These are phyloP conservation scores for Eupristina koningsbergeri DNA, from an alignment of 1,140 invertebrate species.

Conservation along the genomic window DNA sequence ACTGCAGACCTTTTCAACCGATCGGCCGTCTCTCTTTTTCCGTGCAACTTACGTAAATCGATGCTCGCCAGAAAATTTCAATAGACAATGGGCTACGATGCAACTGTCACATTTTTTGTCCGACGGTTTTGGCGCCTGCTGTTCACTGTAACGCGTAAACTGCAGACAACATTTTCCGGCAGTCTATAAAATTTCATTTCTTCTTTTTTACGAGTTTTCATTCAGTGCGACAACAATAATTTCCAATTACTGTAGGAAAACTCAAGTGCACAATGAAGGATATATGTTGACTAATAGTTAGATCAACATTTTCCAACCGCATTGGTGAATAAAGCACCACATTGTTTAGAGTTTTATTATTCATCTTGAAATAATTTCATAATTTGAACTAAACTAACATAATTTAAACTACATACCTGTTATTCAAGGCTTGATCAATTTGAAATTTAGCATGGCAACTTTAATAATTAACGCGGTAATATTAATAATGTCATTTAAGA, in stretches of 20 bases:
- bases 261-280: not conserved
- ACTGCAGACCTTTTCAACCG: no score
- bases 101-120: not conserved
- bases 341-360: no score
- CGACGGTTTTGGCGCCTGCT: not conserved
- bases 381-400: no score
- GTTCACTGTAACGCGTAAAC: not conserved
- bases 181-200: not conserved
- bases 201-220: not conserved
- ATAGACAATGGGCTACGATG: not conserved
- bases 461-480: no score
- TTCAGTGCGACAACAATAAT: not conserved
- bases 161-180: not conserved
- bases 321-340: no score
- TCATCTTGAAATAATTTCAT: no score
- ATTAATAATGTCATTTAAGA: no score
- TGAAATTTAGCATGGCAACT: no score
- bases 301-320: not conserved
- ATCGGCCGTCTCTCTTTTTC: no score
- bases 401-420: no score
- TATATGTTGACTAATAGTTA: not conserved
- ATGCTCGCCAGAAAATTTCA: not conserved
- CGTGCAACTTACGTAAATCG: not conserved
- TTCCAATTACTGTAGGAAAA: not conserved
- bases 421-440: no score